phyloP scores from a whole-genome alignment of 1,140 invertebrate species.

The Nylanderia fulva region DNA sequence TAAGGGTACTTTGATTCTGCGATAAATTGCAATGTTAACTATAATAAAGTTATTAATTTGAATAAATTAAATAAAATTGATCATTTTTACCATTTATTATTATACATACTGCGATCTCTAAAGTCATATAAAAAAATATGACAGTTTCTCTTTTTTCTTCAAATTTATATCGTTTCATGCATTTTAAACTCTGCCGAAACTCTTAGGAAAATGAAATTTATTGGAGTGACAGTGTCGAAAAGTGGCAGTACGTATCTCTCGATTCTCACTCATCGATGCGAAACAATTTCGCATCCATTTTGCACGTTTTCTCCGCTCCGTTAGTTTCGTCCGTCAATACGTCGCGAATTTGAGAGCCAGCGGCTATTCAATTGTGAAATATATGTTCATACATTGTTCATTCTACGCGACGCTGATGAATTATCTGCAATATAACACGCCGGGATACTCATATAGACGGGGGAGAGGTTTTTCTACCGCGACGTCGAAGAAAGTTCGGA shows the following conservation, averaged over 20 bases:
- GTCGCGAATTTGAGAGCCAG: constrained; percentile 38
- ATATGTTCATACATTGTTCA: neutral
- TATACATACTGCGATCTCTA: neutral
- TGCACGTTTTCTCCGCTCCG: constrained; percentile 2
- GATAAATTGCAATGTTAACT: neutral
- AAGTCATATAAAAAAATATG: neutral
- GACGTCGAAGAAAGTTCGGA: constrained; percentile 39
- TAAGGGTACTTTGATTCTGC: neutral
- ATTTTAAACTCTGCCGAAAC: neutral
- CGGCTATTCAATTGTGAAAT: constrained; percentile 48
- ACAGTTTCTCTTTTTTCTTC: neutral
- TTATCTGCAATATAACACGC: constrained; percentile 46
- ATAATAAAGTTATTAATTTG: neutral
- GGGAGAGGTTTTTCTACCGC: constrained; percentile 12
- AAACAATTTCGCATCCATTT: constrained; percentile 46
- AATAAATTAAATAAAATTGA: too few species aligned
- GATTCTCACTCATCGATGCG: constrained; percentile 21
- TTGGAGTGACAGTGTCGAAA: constrained; percentile 18
- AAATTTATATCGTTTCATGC: neutral
- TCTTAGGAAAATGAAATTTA: constrained; percentile 1
- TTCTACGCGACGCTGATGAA: constrained; percentile 41
- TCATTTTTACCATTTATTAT: too few species aligned
- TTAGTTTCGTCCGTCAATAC: constrained; percentile 39
- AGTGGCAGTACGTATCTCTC: neutral
- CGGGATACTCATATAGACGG: neutral